Percentiles rank a stretch among this genome's conserved stretches.
Evolutionary conservation across 2,113 vertebrate species (phyloP).

Genomic region (Orientallactaga bullata): DNA sequence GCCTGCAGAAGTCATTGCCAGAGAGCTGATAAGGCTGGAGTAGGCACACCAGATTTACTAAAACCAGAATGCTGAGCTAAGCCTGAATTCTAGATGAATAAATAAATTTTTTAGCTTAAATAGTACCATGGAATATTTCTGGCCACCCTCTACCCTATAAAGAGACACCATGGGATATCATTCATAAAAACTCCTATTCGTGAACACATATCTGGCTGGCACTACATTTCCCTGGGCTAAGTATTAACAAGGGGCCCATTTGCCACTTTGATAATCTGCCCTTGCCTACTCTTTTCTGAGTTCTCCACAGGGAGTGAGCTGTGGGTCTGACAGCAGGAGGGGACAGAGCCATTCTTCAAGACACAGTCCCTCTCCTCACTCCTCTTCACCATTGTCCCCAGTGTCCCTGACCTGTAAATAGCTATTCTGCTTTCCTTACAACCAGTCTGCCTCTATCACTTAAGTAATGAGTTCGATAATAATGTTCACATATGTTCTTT

Average conservation of each 20-base stretch:
- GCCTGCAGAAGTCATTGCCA: not conserved
- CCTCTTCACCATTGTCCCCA: fast-evolving
- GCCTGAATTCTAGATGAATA: no score
- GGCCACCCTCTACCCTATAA: not conserved
- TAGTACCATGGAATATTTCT: not conserved
- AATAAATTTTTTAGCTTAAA: not conserved
- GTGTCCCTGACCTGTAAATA: not conserved
- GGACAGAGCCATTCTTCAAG: not conserved
- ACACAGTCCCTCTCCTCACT: no score
- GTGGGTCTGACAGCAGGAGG: not conserved
- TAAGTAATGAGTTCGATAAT: not conserved
- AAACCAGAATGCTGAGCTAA: not conserved
- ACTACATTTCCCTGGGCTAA: not conserved
- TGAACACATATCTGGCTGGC: not conserved
- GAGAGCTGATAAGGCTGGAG: not conserved
- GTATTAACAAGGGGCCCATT: no score
- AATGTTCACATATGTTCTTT: not conserved
- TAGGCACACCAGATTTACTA: not conserved
- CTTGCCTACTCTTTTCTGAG: no score
- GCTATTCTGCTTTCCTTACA: not conserved
- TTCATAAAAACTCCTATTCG: not conserved
- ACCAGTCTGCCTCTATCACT: not conserved
- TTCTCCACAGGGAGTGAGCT: not conserved
- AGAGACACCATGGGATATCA: no score
- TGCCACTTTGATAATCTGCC: not conserved